Conservation (phyloP, 2,888 invertebrate genomes). For the Hyposoter didymator region DNA sequence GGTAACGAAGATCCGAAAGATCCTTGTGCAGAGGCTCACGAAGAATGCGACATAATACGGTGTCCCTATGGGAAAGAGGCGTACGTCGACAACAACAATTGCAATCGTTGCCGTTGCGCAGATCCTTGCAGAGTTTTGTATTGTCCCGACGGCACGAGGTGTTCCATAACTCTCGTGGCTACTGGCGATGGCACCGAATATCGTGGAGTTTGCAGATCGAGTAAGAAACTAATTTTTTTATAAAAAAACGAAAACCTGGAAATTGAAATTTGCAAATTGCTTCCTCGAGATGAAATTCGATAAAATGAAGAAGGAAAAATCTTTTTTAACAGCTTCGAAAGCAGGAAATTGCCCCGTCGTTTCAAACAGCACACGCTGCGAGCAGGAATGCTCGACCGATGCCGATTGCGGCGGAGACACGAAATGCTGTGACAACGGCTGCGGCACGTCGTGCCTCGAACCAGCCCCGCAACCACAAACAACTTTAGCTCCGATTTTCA, state of each 20-base stretch:
- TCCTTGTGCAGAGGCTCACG: conserved; percentile 86
- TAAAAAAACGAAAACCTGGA: too few relatives aligned
- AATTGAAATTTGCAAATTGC: too few relatives aligned
- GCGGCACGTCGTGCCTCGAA: conserved; percentile 89
- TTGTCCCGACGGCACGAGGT: conserved; percentile 89
- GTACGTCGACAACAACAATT: conserved; percentile 87
- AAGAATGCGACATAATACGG: conserved; percentile 87
- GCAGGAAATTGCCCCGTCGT: conserved; percentile 88
- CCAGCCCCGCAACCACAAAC: conserved; percentile 85
- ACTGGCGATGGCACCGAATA: conserved; percentile 84
- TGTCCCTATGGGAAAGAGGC: conserved; percentile 91
- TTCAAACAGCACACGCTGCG: conserved; percentile 86
- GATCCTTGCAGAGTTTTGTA: conserved; percentile 89
- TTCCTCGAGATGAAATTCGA: background rate
- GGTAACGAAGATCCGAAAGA: conserved; percentile 80
- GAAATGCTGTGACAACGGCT: conserved; percentile 94
- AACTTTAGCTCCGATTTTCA: conserved; percentile 75
- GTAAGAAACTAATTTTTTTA: background rate
- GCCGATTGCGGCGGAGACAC: conserved; percentile 91
- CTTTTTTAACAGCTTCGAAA: conserved; percentile 86
- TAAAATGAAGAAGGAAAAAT: background rate
- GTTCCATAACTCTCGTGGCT: conserved; percentile 86
- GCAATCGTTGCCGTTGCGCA: conserved; percentile 90
- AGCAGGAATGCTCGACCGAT: conserved; percentile 91
- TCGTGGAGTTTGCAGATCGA: conserved; percentile 87